Percentiles rank a stretch among this genome's conserved stretches.
These are phyloP conservation scores for Leucopsar rothschildi DNA, from an alignment of 2,113 vertebrate genomes.

Conservation along the genomic window DNA sequence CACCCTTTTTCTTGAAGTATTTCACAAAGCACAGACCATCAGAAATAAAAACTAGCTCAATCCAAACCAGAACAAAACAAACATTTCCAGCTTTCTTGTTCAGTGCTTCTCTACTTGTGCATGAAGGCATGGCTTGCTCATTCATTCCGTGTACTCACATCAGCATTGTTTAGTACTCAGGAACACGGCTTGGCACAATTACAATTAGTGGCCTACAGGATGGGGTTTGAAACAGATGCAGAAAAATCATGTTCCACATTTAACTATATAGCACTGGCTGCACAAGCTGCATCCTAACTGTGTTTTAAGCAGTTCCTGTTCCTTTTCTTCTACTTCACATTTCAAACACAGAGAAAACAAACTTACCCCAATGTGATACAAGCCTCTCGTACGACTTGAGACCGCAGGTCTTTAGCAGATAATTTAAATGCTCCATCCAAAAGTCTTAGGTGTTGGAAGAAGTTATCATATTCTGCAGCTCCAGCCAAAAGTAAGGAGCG, in stretches of 20 bases:
- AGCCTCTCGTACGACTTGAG: constrained; percentile 95
- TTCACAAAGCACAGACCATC: neutral
- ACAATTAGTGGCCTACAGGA: neutral
- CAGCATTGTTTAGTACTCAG: neutral
- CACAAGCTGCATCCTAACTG: neutral
- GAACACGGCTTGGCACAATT: neutral
- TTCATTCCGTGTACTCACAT: neutral
- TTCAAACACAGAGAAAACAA: neutral
- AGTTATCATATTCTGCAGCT: constrained; percentile 89
- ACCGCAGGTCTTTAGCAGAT: constrained; percentile 94
- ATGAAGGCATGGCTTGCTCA: neutral
- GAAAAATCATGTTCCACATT: neutral
- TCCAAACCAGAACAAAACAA: neutral
- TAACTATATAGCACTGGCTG: neutral
- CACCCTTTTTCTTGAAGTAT: neutral
- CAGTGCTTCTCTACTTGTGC: neutral
- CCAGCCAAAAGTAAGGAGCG: constrained; percentile 92
- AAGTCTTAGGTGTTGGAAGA: constrained; percentile 92
- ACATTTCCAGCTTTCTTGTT: neutral
- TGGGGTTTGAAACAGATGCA: neutral
- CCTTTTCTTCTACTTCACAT: neutral
- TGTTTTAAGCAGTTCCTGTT: neutral
- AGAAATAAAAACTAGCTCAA: neutral
- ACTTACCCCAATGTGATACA: constrained; percentile 95
- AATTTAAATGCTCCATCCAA: constrained; percentile 92